Evolutionary conservation across 2,888 invertebrate species (phyloP), one percentile per base, ranked within the genome.

Genomic region (Perdita meconis): DNA sequence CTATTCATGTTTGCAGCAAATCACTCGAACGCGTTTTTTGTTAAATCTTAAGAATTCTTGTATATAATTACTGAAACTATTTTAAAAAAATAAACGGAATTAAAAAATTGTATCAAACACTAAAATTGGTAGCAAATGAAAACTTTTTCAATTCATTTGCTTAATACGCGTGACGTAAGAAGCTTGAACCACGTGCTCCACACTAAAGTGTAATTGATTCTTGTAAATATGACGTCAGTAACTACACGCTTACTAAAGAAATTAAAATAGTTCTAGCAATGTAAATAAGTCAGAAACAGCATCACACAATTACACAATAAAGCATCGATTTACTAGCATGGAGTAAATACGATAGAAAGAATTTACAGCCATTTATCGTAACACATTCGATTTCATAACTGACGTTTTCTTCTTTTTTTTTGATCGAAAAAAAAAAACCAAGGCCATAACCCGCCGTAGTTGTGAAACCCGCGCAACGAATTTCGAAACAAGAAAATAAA

Each of bases 371-470:
- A 42, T 64, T 64, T 66, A 57, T 59, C 63, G 57, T 66, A 51
- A 24, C 65, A 56, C 42, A 50, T 36, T 60, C 55, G 66, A 69
- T 87, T 83, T 84, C 84, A 81, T 83, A 86, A 86, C 74, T 71
- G 60, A 34, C 59, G 53, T 72, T 84, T n/a, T n/a, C n/a, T n/a
- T n/a, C n/a, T n/a, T n/a, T n/a, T 83, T 85, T 80, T 69, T 74
- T 56, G 74, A 71, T 38, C 8, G 67, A 80, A 71, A 81, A 70
- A 80, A 71, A 81, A 70, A 83, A 86, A 83, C 76, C 84, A 87
- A 87, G 86, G 86, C 84, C 86, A 79, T 70, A 76, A 64, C 76
- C n/a, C n/a, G n/a, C n/a, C 73, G 53, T 63, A 66, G 78, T 86
- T 85, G 82, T 82, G 84, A 86, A 83, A 86, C 61, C 53, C 69